These are phyloP conservation scores for Catharus bicknelli DNA, from an alignment of 2,113 vertebrate genomes.

Conservation along the genomic window DNA sequence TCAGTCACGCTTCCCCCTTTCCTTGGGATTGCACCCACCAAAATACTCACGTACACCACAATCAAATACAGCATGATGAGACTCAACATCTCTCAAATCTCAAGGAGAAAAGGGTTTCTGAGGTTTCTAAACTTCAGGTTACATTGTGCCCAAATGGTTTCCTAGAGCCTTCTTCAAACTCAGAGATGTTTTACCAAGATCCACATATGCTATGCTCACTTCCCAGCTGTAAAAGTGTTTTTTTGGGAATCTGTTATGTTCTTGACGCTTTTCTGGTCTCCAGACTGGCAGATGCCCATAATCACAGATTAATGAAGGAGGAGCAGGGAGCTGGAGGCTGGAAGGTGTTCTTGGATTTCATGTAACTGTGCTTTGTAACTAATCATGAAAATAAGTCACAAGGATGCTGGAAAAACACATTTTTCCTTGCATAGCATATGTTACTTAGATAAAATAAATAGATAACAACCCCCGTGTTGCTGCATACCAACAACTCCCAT, in stretches of 20 bases:
- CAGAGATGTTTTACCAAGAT: background rate
- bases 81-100: background rate
- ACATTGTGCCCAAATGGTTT: background rate
- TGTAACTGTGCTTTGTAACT: background rate
- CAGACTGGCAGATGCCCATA: background rate
- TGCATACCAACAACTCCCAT: background rate
- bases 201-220: background rate
- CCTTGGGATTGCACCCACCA: fast-evolving
- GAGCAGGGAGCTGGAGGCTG: background rate
- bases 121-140: background rate
- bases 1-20: fast-evolving
- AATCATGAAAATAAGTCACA: background rate
- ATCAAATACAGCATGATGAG: background rate
- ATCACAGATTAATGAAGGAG: background rate
- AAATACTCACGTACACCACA: background rate
- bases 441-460: conserved; percentile 30
- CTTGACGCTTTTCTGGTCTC: background rate
- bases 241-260: background rate
- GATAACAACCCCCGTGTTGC: background rate
- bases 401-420: background rate
- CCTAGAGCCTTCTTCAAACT: background rate
- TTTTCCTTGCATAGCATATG: background rate
- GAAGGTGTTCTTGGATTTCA: background rate
- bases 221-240: background rate
- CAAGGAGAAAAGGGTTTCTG: background rate